Conservation (phyloP, 2,888 invertebrate species). For the Luffia ferchaultella region DNA sequence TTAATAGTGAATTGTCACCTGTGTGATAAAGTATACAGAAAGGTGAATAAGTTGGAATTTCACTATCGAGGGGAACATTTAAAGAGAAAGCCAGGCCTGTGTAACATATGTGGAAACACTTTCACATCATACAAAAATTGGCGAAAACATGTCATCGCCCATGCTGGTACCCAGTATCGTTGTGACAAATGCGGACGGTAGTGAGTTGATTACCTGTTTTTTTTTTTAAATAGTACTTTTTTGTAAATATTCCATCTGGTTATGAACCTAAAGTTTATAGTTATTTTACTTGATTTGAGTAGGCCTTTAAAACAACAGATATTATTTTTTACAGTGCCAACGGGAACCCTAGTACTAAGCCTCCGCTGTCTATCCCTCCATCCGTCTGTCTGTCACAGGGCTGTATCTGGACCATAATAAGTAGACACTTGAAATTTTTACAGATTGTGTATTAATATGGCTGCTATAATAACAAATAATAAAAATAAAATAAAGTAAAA, state of each 20-base stretch:
- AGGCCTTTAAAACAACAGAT: too few species aligned
- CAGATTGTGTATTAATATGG: too few species aligned
- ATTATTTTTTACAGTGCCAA: too few species aligned
- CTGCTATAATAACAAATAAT: too few species aligned
- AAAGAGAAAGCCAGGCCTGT: conserved; percentile 29
- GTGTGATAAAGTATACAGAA: conserved; percentile 19
- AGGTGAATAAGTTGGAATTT: conserved; percentile 24
- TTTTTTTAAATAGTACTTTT: neutral
- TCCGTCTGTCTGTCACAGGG: too few species aligned
- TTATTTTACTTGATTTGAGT: conserved; percentile 1
- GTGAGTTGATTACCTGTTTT: too few species aligned
- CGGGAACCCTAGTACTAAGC: too few species aligned
- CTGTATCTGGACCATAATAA: too few species aligned
- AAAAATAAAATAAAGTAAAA: too few species aligned
- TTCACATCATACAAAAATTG: conserved; percentile 21
- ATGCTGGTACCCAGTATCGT: conserved; percentile 20
- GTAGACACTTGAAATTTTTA: too few species aligned
- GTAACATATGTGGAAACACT: conserved; percentile 24
- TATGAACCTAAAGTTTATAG: neutral
- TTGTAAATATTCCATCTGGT: too few species aligned
- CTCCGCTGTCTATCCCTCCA: too few species aligned
- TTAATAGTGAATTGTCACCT: conserved; percentile 24
- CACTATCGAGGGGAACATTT: conserved; percentile 37
- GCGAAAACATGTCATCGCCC: conserved; percentile 26
- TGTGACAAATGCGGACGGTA: conserved; percentile 32